Conservation (phyloP, 2,113 vertebrate species). For the Pantherophis guttatus region DNA sequence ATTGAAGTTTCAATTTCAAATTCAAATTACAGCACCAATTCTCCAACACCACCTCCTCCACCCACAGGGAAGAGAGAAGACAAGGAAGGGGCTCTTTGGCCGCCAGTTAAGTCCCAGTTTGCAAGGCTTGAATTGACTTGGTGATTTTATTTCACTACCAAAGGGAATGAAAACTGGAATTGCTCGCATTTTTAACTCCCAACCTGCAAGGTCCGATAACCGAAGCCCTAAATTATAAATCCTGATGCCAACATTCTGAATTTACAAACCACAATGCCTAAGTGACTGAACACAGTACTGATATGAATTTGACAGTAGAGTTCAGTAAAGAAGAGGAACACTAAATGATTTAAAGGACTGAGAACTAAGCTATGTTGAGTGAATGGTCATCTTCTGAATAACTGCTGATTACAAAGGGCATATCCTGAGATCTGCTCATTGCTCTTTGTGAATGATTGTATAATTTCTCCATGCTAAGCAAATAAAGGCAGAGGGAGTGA, state of each 20-base stretch:
- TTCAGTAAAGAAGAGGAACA: background rate
- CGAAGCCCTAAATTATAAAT: background rate
- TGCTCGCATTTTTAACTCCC: slow-evolving; percentile 18
- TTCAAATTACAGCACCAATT: background rate
- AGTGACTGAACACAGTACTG: background rate
- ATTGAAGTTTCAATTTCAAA: background rate
- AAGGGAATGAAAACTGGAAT: too few species aligned
- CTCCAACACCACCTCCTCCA: background rate
- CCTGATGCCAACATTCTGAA: background rate
- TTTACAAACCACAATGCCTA: background rate
- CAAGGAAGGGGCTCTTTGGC: background rate
- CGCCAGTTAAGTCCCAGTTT: background rate
- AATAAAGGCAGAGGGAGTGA: background rate
- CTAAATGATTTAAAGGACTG: background rate
- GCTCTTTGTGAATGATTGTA: background rate
- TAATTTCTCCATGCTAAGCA: background rate
- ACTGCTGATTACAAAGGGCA: background rate
- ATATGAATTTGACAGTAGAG: background rate
- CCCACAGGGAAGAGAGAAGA: background rate
- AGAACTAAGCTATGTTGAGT: background rate
- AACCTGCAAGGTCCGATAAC: slow-evolving; percentile 19
- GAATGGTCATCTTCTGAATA: background rate
- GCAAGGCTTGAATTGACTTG: background rate
- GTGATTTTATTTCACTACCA: background rate
- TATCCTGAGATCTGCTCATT: background rate